phyloP scores from a whole-genome alignment of 1,140 invertebrate species.

The Acarapis woodi region DNA sequence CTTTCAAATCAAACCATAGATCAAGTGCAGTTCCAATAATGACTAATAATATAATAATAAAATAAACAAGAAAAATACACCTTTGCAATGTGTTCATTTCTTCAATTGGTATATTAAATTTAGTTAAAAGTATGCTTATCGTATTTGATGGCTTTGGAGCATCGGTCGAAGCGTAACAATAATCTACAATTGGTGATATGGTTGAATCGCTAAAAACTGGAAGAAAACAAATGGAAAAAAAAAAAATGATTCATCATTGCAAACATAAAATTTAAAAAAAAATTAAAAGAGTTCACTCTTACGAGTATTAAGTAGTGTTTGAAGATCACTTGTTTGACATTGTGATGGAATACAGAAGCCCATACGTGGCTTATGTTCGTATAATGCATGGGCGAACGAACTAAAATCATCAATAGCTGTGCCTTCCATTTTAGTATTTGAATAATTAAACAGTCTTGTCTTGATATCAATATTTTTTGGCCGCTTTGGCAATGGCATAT shows the following conservation, averaged over 20 bases:
- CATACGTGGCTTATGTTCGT: constrained; percentile 3
- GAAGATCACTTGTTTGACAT: constrained; percentile 6
- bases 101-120: too few species aligned
- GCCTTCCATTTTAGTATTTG: constrained; percentile 1
- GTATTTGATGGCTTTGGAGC: background rate
- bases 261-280: too few species aligned
- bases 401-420: constrained; percentile 7
- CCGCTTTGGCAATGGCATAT: constrained; percentile 1
- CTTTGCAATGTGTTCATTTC: too few species aligned
- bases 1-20: too few species aligned
- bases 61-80: too few species aligned
- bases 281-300: background rate
- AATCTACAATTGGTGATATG: background rate
- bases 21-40: too few species aligned
- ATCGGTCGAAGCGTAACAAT: background rate
- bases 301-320: constrained; percentile 5
- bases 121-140: background rate
- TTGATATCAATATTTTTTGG: constrained; percentile 2
- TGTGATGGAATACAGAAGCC: constrained; percentile 7
- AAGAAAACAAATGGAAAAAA: background rate
- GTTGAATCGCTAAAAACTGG: background rate
- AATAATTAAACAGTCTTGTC: constrained; percentile 4
- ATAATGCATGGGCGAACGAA: constrained; percentile 2
- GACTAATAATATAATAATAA: too few species aligned
- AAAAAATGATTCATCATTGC: too few species aligned